Evolutionary conservation across 92 coral and sea anemone genomes (phyloP).

Genomic region (Desmophyllum pertusum): DNA sequence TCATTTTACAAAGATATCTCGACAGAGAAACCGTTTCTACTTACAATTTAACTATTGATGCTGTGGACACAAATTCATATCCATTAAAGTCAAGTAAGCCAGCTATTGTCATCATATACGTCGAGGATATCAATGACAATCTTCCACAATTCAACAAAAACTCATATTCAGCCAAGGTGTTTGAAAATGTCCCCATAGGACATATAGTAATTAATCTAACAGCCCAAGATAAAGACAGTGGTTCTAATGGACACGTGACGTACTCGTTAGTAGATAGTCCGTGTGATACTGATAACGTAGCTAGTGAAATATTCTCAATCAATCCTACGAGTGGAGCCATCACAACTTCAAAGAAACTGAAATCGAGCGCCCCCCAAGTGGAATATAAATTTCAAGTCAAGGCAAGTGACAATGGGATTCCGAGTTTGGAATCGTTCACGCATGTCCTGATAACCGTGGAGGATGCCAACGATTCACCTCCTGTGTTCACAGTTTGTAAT

Average conservation of each 20-base stretch:
- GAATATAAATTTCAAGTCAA: background rate
- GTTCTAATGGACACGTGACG: constrained; percentile 34
- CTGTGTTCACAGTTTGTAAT: constrained; percentile 17
- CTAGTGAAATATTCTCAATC: background rate
- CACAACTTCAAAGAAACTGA: background rate
- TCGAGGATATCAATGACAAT: constrained; percentile 75
- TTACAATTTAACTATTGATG: too few species aligned
- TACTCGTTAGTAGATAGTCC: constrained; percentile 36
- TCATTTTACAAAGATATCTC: too few species aligned
- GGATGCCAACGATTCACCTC: constrained; percentile 51
- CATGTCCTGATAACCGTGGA: constrained; percentile 33
- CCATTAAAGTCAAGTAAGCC: too few species aligned
- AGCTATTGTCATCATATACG: too few species aligned
- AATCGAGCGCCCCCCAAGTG: background rate
- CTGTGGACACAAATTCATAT: too few species aligned
- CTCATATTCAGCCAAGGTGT: constrained; percentile 40
- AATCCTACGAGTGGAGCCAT: background rate
- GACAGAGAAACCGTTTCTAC: too few species aligned
- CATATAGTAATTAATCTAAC: constrained; percentile 14
- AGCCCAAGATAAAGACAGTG: constrained; percentile 43
- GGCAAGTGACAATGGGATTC: too few species aligned
- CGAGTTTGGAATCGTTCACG: constrained; percentile 18
- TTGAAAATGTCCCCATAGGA: constrained; percentile 65
- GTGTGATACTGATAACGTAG: background rate
- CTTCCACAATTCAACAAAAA: constrained; percentile 61